phyloP scores from a whole-genome alignment of 2,797 vertebrate genomes.

The Mycteria americana region DNA sequence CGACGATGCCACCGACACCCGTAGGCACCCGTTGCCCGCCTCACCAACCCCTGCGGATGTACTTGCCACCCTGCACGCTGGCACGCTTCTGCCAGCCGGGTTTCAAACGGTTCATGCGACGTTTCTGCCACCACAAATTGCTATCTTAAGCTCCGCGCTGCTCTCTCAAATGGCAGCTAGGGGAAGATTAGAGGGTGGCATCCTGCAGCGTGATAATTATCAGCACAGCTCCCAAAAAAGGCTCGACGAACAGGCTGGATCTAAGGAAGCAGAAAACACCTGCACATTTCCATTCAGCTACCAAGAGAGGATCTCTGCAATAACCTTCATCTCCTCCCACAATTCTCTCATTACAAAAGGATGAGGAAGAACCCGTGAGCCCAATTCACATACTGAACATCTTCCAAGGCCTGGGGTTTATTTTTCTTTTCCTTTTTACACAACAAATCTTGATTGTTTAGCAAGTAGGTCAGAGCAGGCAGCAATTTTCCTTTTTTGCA shows the following conservation, averaged over 20 bases:
- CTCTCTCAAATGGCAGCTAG: background rate
- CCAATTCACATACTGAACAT: background rate
- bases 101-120: background rate
- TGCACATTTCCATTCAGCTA: background rate
- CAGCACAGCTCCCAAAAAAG: background rate
- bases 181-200: background rate
- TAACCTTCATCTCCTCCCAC: background rate
- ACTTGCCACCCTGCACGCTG: background rate
- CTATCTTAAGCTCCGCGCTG: accelerated
- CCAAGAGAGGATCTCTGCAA: background rate
- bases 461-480: background rate
- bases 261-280: background rate
- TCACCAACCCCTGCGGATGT: background rate
- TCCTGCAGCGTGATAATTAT: background rate
- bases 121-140: background rate
- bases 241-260: background rate
- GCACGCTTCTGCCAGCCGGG: background rate
- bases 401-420: background rate
- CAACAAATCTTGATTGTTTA: background rate
- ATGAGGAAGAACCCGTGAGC: background rate
- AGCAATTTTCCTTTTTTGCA: background rate
- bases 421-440: background rate
- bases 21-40: background rate
- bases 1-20: background rate
- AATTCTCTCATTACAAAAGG: background rate